These are phyloP conservation scores for Sinopyrophorus schimmeli DNA, from an alignment of 2,888 invertebrate genomes.

Conservation along the genomic window DNA sequence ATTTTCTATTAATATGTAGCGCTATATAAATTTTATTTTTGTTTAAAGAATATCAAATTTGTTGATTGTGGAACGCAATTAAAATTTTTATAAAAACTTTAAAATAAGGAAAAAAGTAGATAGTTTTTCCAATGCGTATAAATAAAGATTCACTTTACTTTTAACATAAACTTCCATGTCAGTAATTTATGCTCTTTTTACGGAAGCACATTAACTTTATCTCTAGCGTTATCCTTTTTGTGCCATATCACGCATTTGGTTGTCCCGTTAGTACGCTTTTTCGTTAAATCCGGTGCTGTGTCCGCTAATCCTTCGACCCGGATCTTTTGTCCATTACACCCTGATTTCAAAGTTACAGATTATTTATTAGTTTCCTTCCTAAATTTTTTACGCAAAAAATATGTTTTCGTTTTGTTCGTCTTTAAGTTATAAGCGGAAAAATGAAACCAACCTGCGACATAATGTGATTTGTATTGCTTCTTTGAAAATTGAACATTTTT, in stretches of 20 bases:
- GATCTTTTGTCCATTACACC: slow-evolving; percentile 9
- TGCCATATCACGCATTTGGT: slow-evolving; percentile 10
- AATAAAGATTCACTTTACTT: slow-evolving; percentile 9
- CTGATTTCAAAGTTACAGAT: slow-evolving; percentile 4
- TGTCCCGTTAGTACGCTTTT: slow-evolving; percentile 10
- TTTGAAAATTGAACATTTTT: too few species aligned
- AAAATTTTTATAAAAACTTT: too few species aligned
- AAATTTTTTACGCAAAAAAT: neutral
- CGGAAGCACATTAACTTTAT: slow-evolving; percentile 15
- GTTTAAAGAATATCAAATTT: too few species aligned
- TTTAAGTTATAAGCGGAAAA: too few species aligned
- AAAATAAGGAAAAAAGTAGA: too few species aligned
- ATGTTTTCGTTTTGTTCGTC: neutral
- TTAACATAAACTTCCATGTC: slow-evolving; percentile 4
- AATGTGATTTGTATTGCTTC: too few species aligned
- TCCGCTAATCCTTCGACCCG: slow-evolving; percentile 12
- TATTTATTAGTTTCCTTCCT: slow-evolving; percentile 6
- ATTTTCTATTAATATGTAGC: too few species aligned
- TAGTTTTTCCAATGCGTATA: slow-evolving; percentile 5
- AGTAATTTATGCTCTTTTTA: slow-evolving; percentile 13
- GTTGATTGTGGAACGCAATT: too few species aligned
- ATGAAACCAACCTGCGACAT: too few species aligned
- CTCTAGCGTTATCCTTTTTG: slow-evolving; percentile 11
- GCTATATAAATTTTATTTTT: too few species aligned
- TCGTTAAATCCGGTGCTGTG: slow-evolving; percentile 7